Base-by-base conservation (phyloP, 2,113 vertebrate species). In the Pycnonotus jocosus region DNA sequence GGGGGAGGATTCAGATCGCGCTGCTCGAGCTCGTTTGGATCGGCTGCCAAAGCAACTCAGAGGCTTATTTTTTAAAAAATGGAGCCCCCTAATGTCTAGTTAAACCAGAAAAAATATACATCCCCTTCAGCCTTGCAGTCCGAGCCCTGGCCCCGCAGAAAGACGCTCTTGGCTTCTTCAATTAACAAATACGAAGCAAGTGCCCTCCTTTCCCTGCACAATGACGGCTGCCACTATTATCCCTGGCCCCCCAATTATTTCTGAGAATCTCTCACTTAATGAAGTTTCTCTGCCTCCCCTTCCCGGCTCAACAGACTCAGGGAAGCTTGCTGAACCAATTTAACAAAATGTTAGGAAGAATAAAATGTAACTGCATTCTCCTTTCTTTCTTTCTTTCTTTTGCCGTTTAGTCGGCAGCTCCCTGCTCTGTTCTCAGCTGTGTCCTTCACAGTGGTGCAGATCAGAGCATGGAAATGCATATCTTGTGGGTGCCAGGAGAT, bases 381-480 rank as follows among this genome's bases (percentile, higher is more conserved):
- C 72, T 88, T 94, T 54, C 95, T 93, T 91, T 77, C 94, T 93
- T 83, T 76, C 96, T 93, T 93, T 97, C 70, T 38, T 38, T 27
- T 2, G 58, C 96, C 89, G 40, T 97, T 96, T 91, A 77, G 96
- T 95, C 92, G 78, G 95, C 91, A 88, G 97, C 92, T 97, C 96
- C 92, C 96, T 68, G 96, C 96, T 97, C 97, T 97, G 96, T 97
- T 97, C 96, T 97, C 96, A 96, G 95, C 97, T 96, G 91, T 90
- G 92, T 94, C 94, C 93, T 94, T 97, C 97, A 76, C 94, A 93
- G 96, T 35, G 3, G 95, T 24, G 24, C 95, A 96, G 97, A 97
- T 96, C 97, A 97, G 96, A 96, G 97, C 95, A 94, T 35, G 93
- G 91, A 95, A 97, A 98, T 96, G 96, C 97, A 97, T 97, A 97